Evolutionary conservation across 1,140 invertebrate genomes (phyloP).

Genomic region (Meloidogyne floridensis): DNA sequence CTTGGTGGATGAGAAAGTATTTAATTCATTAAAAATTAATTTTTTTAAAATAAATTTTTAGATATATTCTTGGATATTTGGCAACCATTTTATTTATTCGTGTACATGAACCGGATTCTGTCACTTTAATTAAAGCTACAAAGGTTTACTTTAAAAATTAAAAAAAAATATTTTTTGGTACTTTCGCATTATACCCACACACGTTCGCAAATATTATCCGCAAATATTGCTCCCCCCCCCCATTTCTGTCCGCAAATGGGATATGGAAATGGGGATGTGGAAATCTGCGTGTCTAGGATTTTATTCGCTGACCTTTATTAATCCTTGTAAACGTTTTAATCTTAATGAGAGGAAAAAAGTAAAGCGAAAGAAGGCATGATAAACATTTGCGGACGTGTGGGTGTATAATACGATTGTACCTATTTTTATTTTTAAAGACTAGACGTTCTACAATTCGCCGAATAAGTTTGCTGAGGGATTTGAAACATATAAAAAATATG

Average conservation of each 20-base stretch:
- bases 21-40: slow-evolving; percentile 44
- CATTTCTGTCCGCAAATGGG: no score
- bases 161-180: no score
- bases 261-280: no score
- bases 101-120: slow-evolving; percentile 62
- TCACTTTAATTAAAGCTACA: slow-evolving; percentile 60
- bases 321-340: no score
- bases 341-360: no score
- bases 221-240: no score
- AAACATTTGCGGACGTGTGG: no score
- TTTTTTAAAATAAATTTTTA: slow-evolving; percentile 51
- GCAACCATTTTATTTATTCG: slow-evolving; percentile 56
- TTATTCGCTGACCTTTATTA: no score
- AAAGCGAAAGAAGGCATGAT: no score
- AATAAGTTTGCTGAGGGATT: slow-evolving; percentile 57
- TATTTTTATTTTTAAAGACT: slow-evolving; percentile 36
- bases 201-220: no score
- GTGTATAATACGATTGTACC: not conserved
- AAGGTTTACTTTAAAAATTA: slow-evolving; percentile 37
- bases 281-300: no score
- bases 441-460: slow-evolving; percentile 59
- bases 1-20: slow-evolving; percentile 16
- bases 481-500: slow-evolving; percentile 60
- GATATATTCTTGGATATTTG: slow-evolving; percentile 62
- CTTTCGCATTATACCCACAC: no score